These are phyloP conservation scores for Pygmarrhopalites habei DNA, from an alignment of 1,140 invertebrate genomes.

Conservation along the genomic window DNA sequence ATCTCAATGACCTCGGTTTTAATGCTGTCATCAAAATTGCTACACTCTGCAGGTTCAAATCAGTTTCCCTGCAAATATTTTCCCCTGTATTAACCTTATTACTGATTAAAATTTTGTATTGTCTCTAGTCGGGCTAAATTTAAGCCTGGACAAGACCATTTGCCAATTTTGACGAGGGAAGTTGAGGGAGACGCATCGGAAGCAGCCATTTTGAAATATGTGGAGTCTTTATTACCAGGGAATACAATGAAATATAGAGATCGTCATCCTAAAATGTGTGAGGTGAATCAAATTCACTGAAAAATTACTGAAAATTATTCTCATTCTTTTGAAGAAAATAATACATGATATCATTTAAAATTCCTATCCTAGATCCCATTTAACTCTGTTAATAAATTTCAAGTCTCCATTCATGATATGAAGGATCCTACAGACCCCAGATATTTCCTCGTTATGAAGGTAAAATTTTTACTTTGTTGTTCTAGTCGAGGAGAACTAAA, in stretches of 20 bases:
- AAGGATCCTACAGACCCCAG: conserved; percentile 40
- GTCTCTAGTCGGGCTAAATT: conserved; percentile 72
- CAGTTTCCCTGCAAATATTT: no score
- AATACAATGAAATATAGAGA: conserved; percentile 53
- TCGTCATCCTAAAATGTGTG: conserved; percentile 61
- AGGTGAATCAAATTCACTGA: no score
- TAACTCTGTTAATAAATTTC: conserved; percentile 78
- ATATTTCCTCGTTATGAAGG: conserved; percentile 37
- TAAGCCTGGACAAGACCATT: conserved; percentile 51
- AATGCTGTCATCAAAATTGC: conserved; percentile 57
- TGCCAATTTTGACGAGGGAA: conserved; percentile 53
- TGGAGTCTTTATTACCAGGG: conserved; percentile 60
- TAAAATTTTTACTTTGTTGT: not conserved
- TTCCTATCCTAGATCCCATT: conserved; percentile 72
- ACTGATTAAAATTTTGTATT: no score
- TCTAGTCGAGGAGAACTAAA: not conserved
- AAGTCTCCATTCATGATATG: conserved; percentile 60
- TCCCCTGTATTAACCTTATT: no score
- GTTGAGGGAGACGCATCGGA: conserved; percentile 72
- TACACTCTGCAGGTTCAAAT: conserved; percentile 69
- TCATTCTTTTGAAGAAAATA: no score
- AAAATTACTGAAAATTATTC: no score
- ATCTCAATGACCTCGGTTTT: conserved; percentile 46
- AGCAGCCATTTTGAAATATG: conserved; percentile 70
- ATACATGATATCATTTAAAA: no score